Conservation (phyloP, 2,113 vertebrate genomes). For the Myotis yumanensis region DNA sequence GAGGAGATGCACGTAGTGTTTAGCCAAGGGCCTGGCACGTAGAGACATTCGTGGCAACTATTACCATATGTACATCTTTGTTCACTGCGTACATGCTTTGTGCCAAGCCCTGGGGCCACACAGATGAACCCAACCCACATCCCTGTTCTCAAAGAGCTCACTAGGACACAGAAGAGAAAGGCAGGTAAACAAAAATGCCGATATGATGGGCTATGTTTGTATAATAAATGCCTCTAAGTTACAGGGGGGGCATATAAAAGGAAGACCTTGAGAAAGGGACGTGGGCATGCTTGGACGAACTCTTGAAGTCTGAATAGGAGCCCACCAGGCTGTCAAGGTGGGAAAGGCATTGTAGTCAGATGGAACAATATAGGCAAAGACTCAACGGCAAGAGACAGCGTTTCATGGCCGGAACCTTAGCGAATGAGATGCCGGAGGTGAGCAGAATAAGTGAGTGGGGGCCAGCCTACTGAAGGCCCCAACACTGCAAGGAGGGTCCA, state of each 20-base stretch:
- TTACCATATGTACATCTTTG: neutral
- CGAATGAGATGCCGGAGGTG: neutral
- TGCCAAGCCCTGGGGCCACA: neutral
- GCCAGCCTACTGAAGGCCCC: neutral
- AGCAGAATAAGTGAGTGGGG: neutral
- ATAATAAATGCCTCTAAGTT: neutral
- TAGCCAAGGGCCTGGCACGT: neutral
- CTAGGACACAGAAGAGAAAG: neutral
- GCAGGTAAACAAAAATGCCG: neutral
- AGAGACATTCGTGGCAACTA: neutral
- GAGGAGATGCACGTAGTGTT: neutral
- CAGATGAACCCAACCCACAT: neutral
- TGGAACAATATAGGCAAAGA: neutral
- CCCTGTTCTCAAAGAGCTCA: neutral
- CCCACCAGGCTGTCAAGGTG: neutral
- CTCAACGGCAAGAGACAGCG: neutral
- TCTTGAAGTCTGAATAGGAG: neutral
- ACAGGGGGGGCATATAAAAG: neutral
- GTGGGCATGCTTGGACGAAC: neutral
- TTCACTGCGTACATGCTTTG: neutral
- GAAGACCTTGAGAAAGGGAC: neutral
- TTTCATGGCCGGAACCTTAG: neutral
- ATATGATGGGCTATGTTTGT: neutral
- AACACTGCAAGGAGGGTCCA: neutral
- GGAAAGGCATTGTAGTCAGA: neutral